These are phyloP conservation scores for Periphyllus acericola DNA, from an alignment of 2,888 invertebrate genomes.

Conservation along the genomic window DNA sequence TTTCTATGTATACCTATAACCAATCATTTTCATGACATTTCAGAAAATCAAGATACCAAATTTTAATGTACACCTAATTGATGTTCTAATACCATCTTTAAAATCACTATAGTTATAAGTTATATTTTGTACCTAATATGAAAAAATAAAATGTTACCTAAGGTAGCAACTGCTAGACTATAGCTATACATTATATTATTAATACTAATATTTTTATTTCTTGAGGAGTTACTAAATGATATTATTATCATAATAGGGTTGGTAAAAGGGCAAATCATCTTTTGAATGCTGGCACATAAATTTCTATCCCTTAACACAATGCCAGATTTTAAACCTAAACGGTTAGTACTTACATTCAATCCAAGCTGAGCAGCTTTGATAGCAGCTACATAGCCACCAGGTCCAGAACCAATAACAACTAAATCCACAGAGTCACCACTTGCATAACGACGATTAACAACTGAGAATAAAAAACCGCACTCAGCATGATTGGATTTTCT, in stretches of 20 bases:
- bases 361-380: conserved; percentile 99
- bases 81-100: too few relatives aligned
- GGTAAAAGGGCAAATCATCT: not conserved
- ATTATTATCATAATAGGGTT: not conserved
- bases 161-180: too few relatives aligned
- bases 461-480: conserved; percentile 30
- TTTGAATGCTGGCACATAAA: not conserved
- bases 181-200: too few relatives aligned
- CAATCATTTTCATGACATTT: too few relatives aligned
- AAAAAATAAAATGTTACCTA: too few relatives aligned
- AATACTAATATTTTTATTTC: too few relatives aligned
- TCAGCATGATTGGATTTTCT: conserved; percentile 17
- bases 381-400: conserved; percentile 99
- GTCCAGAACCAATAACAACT: conserved; percentile 97
- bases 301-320: not conserved
- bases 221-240: too few relatives aligned
- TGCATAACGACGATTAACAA: conserved; percentile 71
- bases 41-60: too few relatives aligned
- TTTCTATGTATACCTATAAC: too few relatives aligned
- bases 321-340: not conserved
- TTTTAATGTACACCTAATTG: too few relatives aligned
- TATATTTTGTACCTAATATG: too few relatives aligned
- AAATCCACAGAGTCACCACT: conserved; percentile 86
- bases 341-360: conserved; percentile 80
- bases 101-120: too few relatives aligned